Evolutionary conservation across 2,888 invertebrate species (phyloP).

Genomic region (Clusia tigrina): DNA sequence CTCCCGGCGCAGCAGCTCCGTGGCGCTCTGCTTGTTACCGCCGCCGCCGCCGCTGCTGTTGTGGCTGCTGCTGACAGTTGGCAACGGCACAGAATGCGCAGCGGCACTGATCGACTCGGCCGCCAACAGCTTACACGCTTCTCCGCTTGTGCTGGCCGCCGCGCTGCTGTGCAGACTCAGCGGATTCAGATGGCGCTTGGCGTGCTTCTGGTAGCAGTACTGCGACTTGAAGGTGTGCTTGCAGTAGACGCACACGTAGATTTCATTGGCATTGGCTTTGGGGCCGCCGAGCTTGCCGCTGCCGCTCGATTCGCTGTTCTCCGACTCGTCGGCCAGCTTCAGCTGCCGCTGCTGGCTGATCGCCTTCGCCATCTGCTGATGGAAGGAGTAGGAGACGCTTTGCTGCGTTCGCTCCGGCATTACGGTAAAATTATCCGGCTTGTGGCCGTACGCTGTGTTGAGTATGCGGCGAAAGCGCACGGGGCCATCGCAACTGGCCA

Average conservation of each 20-base stretch:
- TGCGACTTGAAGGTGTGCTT: conserved; percentile 83
- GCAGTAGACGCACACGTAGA: conserved; percentile 78
- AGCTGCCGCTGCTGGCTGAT: conserved; percentile 60
- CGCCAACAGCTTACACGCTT: not conserved
- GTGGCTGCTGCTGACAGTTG: not conserved
- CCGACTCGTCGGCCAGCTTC: conserved; percentile 51
- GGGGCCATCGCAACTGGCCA: conserved; percentile 93
- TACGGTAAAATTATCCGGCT: conserved; percentile 54
- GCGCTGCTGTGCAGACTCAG: conserved; percentile 64
- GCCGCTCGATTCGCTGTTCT: conserved; percentile 43
- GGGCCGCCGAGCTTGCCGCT: conserved; percentile 35
- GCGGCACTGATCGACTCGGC: not conserved
- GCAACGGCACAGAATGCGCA: conserved; percentile 12
- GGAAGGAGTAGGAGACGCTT: conserved; percentile 62
- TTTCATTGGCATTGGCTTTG: conserved; percentile 50
- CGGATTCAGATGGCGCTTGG: conserved; percentile 74
- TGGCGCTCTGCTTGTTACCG: conserved; percentile 34
- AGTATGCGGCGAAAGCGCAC: conserved; percentile 85
- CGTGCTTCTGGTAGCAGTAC: conserved; percentile 85
- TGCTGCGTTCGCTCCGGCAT: conserved; percentile 55
- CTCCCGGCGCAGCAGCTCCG: conserved; percentile 65
- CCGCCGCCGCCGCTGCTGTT: too few relatives aligned
- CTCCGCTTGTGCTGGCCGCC: not conserved
- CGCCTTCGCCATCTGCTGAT: conserved; percentile 64
- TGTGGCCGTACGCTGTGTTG: conserved; percentile 78